Base-by-base conservation (phyloP, 2,113 vertebrate genomes). In the Tetrao urogallus region DNA sequence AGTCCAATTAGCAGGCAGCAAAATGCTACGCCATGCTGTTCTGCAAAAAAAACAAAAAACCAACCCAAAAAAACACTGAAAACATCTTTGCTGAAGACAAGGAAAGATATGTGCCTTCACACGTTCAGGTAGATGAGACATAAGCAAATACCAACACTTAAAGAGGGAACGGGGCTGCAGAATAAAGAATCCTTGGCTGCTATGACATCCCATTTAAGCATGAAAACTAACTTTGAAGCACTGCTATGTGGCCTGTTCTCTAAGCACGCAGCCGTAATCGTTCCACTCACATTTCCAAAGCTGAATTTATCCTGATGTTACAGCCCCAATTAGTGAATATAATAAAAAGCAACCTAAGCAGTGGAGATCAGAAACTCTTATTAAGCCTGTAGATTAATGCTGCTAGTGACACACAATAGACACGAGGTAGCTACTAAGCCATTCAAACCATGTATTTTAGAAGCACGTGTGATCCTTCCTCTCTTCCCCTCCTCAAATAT, bases 401-500 rank as follows among this genome's bases (percentile, higher is more conserved):
- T 36, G 72, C 25, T 36, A 74, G 71, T 34, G 64, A 69, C 27
- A 36, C 28, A 30, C 14, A 30, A 69, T 5, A 88, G 83, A 57
- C 64, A 74, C 6, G 10, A 22, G 20, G 67, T 34, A 86, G 77
- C 82, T 88, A 74, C 61, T 61, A 81, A 92, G 67, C 76, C 57
- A 66, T 66, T 83, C 71, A 58, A 58, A 84, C 3, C 28, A 72
- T 21, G 16, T 70, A 80, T 91, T 93, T 84, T 18, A 56, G 28
- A 84, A 85, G 45, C 22, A 42, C 30, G 6, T 71, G 60, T 72
- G 75, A 89, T 82, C 48, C 77, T 58, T 74, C 45, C 28, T 86
- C 45, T 76, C 64, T 43, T 74, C 58, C 86, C 83, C 72, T 94
- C 88, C 89, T 92, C 91, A 90, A 93, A 93, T 96, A 94, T 97